phyloP scores from a whole-genome alignment of 2,113 vertebrate genomes.

The Papio anubis region DNA sequence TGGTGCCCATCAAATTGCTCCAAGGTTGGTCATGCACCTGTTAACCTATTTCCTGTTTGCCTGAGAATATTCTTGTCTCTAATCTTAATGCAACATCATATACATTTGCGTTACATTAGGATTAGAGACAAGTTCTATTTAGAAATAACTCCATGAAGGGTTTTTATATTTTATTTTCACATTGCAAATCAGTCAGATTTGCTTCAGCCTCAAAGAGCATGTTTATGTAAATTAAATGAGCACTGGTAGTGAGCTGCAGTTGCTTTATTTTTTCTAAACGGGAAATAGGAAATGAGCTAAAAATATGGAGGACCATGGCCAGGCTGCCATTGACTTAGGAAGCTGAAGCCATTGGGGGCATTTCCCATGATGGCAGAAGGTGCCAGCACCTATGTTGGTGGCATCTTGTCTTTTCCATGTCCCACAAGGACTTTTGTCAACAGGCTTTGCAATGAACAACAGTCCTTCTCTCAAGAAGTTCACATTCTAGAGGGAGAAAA shows the following conservation, averaged over 20 bases:
- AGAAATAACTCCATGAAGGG: too few species aligned
- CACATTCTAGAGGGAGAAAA: background rate
- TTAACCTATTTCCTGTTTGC: too few species aligned
- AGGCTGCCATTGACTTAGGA: background rate
- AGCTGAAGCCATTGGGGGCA: background rate
- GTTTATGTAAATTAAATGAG: too few species aligned
- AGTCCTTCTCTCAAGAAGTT: background rate
- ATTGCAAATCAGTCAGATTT: too few species aligned
- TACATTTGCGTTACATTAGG: too few species aligned
- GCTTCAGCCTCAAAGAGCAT: too few species aligned
- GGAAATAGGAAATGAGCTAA: background rate
- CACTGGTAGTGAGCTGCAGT: too few species aligned
- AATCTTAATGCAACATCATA: too few species aligned
- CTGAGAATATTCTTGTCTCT: too few species aligned
- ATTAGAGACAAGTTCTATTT: too few species aligned
- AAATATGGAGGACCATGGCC: background rate
- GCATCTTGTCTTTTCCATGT: background rate
- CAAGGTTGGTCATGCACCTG: background rate
- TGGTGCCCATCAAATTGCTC: background rate
- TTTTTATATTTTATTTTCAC: too few species aligned
- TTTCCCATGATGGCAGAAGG: background rate
- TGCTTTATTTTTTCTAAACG: too few species aligned
- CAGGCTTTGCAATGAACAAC: background rate
- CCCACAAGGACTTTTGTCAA: background rate
- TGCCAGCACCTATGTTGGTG: background rate